Evolutionary conservation across 2,797 vertebrate species (phyloP).

Genomic region (Sciurus vulgaris): DNA sequence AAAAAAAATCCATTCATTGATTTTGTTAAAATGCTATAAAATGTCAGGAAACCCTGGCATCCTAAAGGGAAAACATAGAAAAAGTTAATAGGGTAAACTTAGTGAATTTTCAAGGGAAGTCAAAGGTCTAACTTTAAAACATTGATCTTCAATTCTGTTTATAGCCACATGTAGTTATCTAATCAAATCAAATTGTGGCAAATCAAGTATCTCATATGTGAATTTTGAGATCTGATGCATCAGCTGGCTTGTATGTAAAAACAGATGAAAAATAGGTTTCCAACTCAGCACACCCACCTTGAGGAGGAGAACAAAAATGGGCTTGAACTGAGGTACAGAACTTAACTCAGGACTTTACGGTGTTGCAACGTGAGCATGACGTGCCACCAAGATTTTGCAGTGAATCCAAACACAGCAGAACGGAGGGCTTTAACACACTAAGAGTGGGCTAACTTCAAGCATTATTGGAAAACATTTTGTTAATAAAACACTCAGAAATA

Average conservation of each 20-base stretch:
- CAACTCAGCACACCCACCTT: not conserved
- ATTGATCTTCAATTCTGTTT: not conserved
- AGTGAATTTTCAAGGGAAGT: not conserved
- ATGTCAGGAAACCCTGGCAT: constrained; percentile 30
- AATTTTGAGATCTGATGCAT: not conserved
- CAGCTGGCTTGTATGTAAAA: not conserved
- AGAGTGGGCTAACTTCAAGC: not conserved
- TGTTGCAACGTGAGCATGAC: no score
- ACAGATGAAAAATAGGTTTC: not conserved
- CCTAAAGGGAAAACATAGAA: not conserved
- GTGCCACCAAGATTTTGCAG: not conserved
- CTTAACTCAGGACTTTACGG: not conserved
- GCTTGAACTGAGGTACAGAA: not conserved
- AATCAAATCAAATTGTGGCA: not conserved
- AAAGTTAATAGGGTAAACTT: not conserved
- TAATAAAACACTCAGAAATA: no score
- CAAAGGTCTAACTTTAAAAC: not conserved
- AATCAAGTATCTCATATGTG: not conserved
- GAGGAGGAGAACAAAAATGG: not conserved
- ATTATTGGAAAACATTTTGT: not conserved
- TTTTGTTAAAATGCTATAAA: not conserved
- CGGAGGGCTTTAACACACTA: constrained; percentile 2
- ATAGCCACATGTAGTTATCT: not conserved
- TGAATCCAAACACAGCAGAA: constrained; percentile 30
- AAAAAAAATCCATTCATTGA: not conserved